A percentile compares a stretch with the other conserved stretches of the same genome.
These are phyloP conservation scores for Sminthurinus aureus DNA, from an alignment of 2,888 invertebrate species.

Conservation along the genomic window DNA sequence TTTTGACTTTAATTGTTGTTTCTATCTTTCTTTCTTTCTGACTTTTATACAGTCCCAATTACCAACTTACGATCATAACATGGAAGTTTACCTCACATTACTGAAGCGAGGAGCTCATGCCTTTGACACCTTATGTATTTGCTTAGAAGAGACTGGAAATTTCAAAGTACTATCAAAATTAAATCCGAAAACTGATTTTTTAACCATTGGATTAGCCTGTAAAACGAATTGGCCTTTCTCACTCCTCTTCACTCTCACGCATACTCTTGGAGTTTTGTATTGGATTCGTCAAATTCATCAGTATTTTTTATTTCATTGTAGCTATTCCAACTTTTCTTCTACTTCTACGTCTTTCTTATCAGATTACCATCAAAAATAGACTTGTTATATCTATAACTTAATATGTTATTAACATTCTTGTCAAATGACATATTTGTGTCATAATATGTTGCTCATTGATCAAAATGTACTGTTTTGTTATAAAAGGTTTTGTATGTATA, in stretches of 20 bases:
- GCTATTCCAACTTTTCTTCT: background rate
- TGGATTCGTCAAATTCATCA: slow-evolving; percentile 18
- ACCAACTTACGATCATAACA: slow-evolving; percentile 20
- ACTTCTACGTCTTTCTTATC: background rate
- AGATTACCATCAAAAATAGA: background rate
- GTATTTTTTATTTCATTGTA: slow-evolving; percentile 5
- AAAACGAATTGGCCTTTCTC: slow-evolving; percentile 34
- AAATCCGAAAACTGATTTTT: slow-evolving; percentile 23
- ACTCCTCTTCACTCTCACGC: slow-evolving; percentile 4
- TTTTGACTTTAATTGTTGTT: slow-evolving; percentile 3
- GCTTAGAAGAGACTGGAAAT: slow-evolving; percentile 29
- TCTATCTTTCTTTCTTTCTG: no score
- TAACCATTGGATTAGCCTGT: slow-evolving; percentile 13
- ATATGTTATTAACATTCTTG: no score
- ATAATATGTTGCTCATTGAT: no score
- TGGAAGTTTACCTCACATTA: slow-evolving; percentile 28
- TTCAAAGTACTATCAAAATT: background rate
- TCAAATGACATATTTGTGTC: no score
- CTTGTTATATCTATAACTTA: background rate
- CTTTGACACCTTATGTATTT: background rate
- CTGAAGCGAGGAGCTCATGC: slow-evolving; percentile 18
- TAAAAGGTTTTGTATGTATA: no score
- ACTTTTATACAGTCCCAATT: slow-evolving; percentile 20
- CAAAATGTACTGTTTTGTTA: no score
- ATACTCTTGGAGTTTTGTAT: slow-evolving; percentile 15